phyloP scores from a whole-genome alignment of 2,113 vertebrate genomes.

The Symphodus melops region DNA sequence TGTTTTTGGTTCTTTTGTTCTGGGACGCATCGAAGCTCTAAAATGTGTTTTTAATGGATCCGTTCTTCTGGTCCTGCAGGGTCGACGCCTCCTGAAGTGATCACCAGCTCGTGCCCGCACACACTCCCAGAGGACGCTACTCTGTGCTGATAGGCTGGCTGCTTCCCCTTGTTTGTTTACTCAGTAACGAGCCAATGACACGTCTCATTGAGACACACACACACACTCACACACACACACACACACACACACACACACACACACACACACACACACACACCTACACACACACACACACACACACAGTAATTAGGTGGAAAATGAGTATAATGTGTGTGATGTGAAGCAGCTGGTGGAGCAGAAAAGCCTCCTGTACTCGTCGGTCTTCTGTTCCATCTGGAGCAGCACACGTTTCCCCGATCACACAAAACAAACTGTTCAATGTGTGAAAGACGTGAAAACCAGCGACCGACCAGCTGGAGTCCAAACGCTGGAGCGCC shows the following conservation, averaged over 20 bases:
- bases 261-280: not conserved
- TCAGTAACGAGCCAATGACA: constrained; percentile 36
- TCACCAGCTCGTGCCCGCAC: not conserved
- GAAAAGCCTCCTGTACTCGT: not conserved
- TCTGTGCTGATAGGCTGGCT: constrained; percentile 6
- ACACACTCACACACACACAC: too few species aligned
- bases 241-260: constrained; percentile 12
- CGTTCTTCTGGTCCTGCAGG: not conserved
- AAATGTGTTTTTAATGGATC: too few species aligned
- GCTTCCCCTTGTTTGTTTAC: constrained; percentile 16
- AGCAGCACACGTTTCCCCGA: too few species aligned
- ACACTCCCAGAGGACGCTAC: not conserved
- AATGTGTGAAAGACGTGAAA: too few species aligned
- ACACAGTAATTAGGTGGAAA: constrained; percentile 8
- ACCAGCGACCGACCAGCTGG: too few species aligned
- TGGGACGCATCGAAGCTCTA: too few species aligned
- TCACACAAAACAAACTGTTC: too few species aligned
- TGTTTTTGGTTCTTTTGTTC: not conserved
- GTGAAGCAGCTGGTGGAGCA: constrained; percentile 14
- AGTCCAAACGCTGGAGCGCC: not conserved
- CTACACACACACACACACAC: constrained; percentile 10
- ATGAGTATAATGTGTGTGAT: constrained; percentile 17
- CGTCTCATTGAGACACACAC: constrained; percentile 13
- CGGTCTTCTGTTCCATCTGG: constrained; percentile 1
- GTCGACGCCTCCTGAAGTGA: not conserved